Base-by-base conservation (phyloP, 2,888 invertebrate genomes). In the Adelognathus sp. region DNA sequence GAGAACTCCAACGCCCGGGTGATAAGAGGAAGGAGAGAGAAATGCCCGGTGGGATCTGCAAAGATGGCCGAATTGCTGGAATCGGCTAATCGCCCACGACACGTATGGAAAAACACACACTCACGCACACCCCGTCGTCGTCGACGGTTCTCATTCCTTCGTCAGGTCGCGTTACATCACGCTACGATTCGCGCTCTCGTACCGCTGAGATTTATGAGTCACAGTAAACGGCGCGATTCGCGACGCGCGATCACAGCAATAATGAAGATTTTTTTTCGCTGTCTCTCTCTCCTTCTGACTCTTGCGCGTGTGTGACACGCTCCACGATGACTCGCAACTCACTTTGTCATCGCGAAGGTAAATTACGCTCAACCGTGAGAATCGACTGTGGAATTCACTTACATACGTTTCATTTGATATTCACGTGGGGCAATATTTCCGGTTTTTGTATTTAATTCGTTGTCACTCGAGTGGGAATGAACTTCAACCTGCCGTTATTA, bases 161-260 rank as follows among this genome's bases (percentile, higher is more conserved):
- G 24, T 21, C 58, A 41, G 70, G 24, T 76, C 76, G 64, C 50
- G 58, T 76, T 76, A 64, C 76, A 76, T 76, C 58, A 60, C 24
- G 70, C n/a, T 67, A 41, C 41, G 31, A 36, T 46, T 58, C 29
- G 60, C 9, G 46, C 46, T 46, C 18, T 21, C 31, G 21, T n/a
- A n/a, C n/a, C n/a, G 24, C 21, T 18, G 24, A 50, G 58, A 39
- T 9, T 21, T 36, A 60, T 74, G 74, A 74, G 67, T 74, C 67
- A 74, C 64, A n/a, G 52, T 27, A 24, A 52, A 36, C 64, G 50
- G 52, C 31, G 50, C 61, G 39, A 27, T 33, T 46, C 33, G n/a
- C 6, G 36, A 63, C 44, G 24, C 21, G n/a, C 46, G 46, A 31
- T 63, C 63, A 3, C 31, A 18, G 31, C 63, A 46, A 63, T 31